Conservation (phyloP, 2,113 vertebrate genomes). For the Ardeotis arabs region DNA sequence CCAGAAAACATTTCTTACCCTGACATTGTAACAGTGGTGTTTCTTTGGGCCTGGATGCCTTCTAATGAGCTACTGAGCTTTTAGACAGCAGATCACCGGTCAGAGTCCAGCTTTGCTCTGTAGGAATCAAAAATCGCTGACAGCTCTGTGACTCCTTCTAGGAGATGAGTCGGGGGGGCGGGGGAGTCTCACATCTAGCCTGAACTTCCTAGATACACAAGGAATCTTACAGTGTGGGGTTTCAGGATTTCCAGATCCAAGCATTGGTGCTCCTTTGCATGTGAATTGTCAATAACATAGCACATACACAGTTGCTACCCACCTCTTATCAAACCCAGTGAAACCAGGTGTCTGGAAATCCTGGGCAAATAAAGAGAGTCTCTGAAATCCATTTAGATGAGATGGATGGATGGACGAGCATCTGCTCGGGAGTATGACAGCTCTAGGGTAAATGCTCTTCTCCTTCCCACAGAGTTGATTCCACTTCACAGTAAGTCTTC, state of each 20-base stretch:
- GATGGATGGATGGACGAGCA: background rate
- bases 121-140: background rate
- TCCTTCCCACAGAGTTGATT: background rate
- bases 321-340: background rate
- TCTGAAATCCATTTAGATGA: background rate
- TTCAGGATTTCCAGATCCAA: background rate
- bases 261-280: background rate
- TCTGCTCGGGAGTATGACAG: background rate
- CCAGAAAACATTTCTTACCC: background rate
- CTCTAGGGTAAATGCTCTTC: background rate
- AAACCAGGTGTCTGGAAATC: background rate
- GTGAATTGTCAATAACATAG: background rate
- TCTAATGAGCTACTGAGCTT: background rate
- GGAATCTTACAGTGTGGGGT: background rate
- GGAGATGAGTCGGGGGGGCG: background rate
- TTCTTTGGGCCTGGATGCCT: background rate
- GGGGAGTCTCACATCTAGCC: background rate
- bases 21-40: background rate
- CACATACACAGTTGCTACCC: background rate
- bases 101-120: background rate
- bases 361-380: background rate
- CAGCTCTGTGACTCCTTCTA: background rate
- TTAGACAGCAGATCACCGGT: background rate
- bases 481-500: background rate
- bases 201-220: background rate